Base-by-base conservation (phyloP, 2,888 invertebrate species). In the Zhengitettix transpicula region DNA sequence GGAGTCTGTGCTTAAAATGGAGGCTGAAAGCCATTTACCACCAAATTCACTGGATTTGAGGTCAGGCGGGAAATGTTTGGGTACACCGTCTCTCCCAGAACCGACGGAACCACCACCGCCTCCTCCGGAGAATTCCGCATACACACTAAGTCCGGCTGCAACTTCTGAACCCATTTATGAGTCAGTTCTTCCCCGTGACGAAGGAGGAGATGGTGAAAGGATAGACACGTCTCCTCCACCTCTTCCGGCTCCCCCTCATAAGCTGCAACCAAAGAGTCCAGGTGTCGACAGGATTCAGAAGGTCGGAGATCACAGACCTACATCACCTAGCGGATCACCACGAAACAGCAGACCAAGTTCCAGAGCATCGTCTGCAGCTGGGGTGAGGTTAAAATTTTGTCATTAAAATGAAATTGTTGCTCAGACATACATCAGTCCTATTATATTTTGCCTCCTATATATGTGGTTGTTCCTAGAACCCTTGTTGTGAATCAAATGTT, bases 81-180 rank as follows among this genome's bases (percentile, higher is more conserved):
- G 80, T 2, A 75, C 79, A 17, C 81, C 82, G 1, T 81, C 84
- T 58, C 73, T 88, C 52, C 89, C 89, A 0, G 89, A 87, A 68
- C 89, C 89, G 0, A 86, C 83, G 1, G 84, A 81, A 61, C 84
- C 84, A 0, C 86, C 86, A 7, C 86, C 85, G 1, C 85, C 85
- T 1, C 84, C 81, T 7, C 81, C 81, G 11, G 62, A 67, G 67
- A 75, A 75, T 74, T 56, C 28, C 28, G 28, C 28, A 28, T 28
- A 28, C 28, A 67, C 73, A 65, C 73, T 77, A n/a, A 73, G 78
- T 62, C 71, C 78, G 64, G 71, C 77, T 66, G 11, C 69, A 66
- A 42, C 65, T 60, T 75, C 77, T 59, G 74, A 74, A 61, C 91
- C 90, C 0, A 92, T 92, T 65, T 92, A 92, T 71, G 91, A 92